A percentile compares a stretch with the other conserved stretches of the same genome.
These are phyloP conservation scores for Ctenochaetus hawaiiensis DNA, from an alignment of 2,797 vertebrate species.

Conservation along the genomic window DNA sequence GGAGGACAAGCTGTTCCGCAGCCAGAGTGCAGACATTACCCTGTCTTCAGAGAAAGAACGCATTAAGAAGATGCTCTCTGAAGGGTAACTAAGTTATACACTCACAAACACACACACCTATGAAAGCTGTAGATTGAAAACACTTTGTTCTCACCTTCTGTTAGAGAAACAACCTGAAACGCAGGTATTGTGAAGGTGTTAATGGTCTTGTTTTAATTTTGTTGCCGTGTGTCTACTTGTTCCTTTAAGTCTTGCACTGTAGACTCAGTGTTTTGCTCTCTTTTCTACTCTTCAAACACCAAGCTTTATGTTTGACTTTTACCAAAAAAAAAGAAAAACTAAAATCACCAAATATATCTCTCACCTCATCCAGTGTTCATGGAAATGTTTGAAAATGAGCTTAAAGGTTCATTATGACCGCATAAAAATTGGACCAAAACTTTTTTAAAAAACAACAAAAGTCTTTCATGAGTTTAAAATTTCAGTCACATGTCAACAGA, in stretches of 20 bases:
- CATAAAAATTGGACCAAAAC: neutral
- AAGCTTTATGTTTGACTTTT: neutral
- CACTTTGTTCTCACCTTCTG: neutral
- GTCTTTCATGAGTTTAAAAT: neutral
- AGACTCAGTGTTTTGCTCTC: neutral
- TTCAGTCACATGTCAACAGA: neutral
- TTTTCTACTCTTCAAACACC: conserved; percentile 7
- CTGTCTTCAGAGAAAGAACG: conserved; percentile 92
- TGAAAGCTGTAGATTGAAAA: neutral
- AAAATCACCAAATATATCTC: neutral
- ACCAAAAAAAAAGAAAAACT: neutral
- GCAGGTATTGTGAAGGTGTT: conserved; percentile 7
- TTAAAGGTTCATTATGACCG: neutral
- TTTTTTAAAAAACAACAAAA: neutral
- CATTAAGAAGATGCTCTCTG: conserved; percentile 97
- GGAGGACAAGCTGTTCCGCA: conserved; percentile 95
- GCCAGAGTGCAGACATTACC: conserved; percentile 95
- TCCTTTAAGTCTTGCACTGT: neutral
- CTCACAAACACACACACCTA: neutral
- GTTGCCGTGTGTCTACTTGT: neutral
- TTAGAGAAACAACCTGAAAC: neutral
- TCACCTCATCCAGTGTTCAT: neutral
- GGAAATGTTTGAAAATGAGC: neutral
- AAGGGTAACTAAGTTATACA: conserved; percentile 87
- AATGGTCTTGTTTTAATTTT: neutral